A percentile compares a stretch with the other conserved stretches of the same genome.
phyloP scores from a whole-genome alignment of 2,113 vertebrate species.

The Pangasianodon gigas region DNA sequence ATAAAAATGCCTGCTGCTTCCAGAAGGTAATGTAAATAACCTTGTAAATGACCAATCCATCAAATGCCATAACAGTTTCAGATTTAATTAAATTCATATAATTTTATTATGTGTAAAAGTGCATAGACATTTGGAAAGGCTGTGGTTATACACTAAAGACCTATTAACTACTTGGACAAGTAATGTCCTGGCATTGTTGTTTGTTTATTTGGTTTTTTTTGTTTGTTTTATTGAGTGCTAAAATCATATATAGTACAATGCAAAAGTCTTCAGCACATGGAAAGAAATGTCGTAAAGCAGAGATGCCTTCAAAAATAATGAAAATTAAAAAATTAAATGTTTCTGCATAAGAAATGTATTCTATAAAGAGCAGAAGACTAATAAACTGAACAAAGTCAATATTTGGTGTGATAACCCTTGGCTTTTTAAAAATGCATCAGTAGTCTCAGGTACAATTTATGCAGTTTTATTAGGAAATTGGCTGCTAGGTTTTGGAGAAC shows the following conservation, averaged over 20 bases:
- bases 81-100: neutral
- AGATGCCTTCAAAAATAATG: neutral
- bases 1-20: neutral
- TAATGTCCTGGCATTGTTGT: neutral
- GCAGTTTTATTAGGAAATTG: neutral
- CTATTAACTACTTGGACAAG: neutral
- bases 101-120: neutral
- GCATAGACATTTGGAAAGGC: neutral
- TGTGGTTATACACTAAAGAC: neutral
- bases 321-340: neutral
- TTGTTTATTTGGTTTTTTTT: neutral
- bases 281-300: too few relatives aligned
- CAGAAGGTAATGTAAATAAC: neutral
- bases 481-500: neutral
- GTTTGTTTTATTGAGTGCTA: neutral
- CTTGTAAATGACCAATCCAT: neutral
- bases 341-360: neutral
- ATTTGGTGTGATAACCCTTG: neutral
- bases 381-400: neutral
- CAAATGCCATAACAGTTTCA: neutral
- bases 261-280: too few relatives aligned
- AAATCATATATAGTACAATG: neutral
- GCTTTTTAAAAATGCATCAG: neutral
- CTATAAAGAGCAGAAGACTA: neutral
- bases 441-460: neutral